Percentiles rank a stretch among this genome's conserved stretches.
These are phyloP conservation scores for Bucco capensis DNA, from an alignment of 2,113 vertebrate genomes.

Conservation along the genomic window DNA sequence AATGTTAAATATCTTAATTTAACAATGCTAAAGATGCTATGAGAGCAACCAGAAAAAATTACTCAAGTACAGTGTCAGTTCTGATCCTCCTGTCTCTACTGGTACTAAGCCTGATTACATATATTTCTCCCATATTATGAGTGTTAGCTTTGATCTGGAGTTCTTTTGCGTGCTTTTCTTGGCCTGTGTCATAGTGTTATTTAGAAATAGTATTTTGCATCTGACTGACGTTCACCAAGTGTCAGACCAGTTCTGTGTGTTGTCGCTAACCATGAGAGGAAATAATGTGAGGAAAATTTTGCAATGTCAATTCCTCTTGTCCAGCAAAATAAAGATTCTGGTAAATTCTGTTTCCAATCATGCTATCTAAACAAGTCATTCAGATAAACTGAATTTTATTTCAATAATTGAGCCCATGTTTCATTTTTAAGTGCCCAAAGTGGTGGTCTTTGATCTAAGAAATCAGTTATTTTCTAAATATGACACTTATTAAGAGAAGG, in stretches of 20 bases:
- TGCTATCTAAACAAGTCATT: background rate
- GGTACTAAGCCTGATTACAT: background rate
- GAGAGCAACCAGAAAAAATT: background rate
- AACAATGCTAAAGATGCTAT: background rate
- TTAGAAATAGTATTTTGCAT: background rate
- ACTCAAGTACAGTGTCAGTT: background rate
- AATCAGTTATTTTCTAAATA: slow-evolving; percentile 35
- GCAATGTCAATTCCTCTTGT: background rate
- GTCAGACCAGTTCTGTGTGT: background rate
- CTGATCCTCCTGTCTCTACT: background rate
- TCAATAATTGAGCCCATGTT: background rate
- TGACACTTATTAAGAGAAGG: slow-evolving; percentile 20
- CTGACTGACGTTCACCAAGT: background rate
- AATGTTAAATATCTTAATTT: background rate
- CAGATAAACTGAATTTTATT: background rate
- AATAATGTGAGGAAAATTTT: background rate
- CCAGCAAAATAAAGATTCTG: background rate
- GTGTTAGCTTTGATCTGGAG: background rate
- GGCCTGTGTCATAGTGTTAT: background rate
- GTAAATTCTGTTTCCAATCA: background rate
- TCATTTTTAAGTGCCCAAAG: slow-evolving; percentile 1
- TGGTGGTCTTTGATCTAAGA: slow-evolving; percentile 49
- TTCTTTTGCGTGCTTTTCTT: background rate
- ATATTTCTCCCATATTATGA: background rate
- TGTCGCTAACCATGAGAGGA: background rate